phyloP scores from a whole-genome alignment of 2,113 vertebrate genomes.

The Ptilonorhynchus violaceus region DNA sequence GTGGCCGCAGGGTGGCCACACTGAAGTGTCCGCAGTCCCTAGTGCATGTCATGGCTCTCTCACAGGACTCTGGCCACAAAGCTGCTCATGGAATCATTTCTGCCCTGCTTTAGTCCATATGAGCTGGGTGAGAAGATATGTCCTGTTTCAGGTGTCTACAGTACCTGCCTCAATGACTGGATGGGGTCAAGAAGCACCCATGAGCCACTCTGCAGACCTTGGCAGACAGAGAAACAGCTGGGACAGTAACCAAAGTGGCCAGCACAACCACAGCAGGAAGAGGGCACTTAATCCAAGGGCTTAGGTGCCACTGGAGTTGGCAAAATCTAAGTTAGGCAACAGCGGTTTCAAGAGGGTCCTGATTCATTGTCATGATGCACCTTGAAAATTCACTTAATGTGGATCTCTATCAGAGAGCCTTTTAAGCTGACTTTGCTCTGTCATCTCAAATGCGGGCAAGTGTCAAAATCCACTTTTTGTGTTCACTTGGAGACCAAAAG shows the following conservation, averaged over 20 bases:
- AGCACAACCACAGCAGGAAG: not conserved
- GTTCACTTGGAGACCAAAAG: not conserved
- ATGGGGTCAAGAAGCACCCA: fast-evolving
- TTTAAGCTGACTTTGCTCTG: not conserved
- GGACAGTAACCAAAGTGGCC: not conserved
- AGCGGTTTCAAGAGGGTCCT: not conserved
- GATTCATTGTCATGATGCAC: fast-evolving
- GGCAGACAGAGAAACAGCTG: not conserved
- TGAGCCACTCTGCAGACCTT: fast-evolving
- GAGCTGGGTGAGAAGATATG: not conserved
- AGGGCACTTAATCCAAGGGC: not conserved
- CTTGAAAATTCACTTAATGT: not conserved
- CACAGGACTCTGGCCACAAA: not conserved
- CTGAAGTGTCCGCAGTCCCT: fast-evolving
- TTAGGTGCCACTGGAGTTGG: not conserved
- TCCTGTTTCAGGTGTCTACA: not conserved
- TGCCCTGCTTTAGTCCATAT: not conserved
- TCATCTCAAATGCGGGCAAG: not conserved
- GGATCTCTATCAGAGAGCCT: fast-evolving
- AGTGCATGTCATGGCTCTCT: fast-evolving
- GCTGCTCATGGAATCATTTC: not conserved
- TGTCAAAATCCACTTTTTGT: not conserved
- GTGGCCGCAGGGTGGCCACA: too few species aligned
- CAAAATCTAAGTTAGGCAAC: not conserved
- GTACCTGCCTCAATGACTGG: fast-evolving